phyloP scores from a whole-genome alignment of 2,113 vertebrate genomes.

The Vireo altiloquus region DNA sequence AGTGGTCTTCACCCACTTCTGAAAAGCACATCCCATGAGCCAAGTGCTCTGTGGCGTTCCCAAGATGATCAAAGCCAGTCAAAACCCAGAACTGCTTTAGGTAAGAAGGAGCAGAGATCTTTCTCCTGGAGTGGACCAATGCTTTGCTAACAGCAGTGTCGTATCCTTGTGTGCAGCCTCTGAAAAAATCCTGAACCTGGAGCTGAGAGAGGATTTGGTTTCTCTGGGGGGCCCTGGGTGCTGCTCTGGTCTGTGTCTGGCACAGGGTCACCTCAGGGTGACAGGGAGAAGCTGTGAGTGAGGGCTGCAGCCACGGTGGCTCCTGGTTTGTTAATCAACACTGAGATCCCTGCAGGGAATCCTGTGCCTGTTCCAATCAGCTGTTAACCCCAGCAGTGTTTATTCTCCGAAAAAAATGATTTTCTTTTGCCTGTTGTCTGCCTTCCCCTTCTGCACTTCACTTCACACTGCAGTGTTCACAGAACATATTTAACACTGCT shows the following conservation, averaged over 20 bases:
- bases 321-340: background rate
- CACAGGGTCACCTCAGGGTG: background rate
- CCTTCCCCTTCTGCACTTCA: background rate
- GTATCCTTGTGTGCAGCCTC: background rate
- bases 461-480: background rate
- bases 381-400: background rate
- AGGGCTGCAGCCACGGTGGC: background rate
- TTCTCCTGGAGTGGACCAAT: background rate
- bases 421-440: slow-evolving; percentile 4
- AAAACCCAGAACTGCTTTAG: background rate
- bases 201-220: background rate
- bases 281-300: background rate
- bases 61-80: background rate
- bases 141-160: background rate
- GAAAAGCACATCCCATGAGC: background rate
- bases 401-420: background rate
- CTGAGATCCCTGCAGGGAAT: background rate
- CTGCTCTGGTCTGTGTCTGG: background rate
- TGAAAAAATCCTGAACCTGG: background rate
- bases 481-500: slow-evolving; percentile 37
- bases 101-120: background rate
- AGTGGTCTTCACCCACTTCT: background rate
- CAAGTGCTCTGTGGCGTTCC: background rate
- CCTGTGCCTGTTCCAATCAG: background rate
- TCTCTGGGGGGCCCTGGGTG: background rate